Evolutionary conservation across 64 coral and sea anemone species (phyloP).

Genomic region (Acropora tenuis): DNA sequence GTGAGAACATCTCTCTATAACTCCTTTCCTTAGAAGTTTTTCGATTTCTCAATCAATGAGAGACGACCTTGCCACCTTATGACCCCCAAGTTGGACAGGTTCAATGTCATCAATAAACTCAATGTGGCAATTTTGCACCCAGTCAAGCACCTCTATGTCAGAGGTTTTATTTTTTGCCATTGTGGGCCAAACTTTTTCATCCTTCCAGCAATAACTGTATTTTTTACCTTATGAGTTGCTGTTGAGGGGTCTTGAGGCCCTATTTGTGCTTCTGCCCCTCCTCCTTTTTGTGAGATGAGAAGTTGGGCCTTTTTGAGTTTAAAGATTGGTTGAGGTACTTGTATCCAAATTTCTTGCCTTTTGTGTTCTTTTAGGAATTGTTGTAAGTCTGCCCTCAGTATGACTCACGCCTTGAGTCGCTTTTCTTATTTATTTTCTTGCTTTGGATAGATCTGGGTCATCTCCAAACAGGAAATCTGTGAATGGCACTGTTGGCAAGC

Average conservation of each 20-base stretch:
- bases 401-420: background rate
- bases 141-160: too few species aligned
- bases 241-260: slow-evolving; percentile 13
- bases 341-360: slow-evolving; percentile 40
- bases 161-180: too few species aligned
- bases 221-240: slow-evolving; percentile 15
- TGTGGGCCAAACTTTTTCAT: too few species aligned
- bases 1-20: slow-evolving; percentile 27
- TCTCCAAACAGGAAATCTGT: slow-evolving; percentile 34
- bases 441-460: slow-evolving; percentile 40
- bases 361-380: background rate
- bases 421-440: slow-evolving; percentile 15
- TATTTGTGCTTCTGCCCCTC: slow-evolving; percentile 16
- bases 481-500: slow-evolving; percentile 1
- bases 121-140: too few species aligned
- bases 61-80: slow-evolving; percentile 9
- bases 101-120: background rate
- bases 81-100: background rate
- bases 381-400: background rate
- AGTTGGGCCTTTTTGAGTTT: slow-evolving; percentile 52
- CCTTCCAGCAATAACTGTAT: slow-evolving; percentile 1
- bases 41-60: slow-evolving; percentile 54
- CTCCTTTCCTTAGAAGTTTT: slow-evolving; percentile 57
- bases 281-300: slow-evolving; percentile 14
- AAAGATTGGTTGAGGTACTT: slow-evolving; percentile 38